These are phyloP conservation scores for Papio anubis DNA, from an alignment of 2,113 vertebrate genomes.

Conservation along the genomic window DNA sequence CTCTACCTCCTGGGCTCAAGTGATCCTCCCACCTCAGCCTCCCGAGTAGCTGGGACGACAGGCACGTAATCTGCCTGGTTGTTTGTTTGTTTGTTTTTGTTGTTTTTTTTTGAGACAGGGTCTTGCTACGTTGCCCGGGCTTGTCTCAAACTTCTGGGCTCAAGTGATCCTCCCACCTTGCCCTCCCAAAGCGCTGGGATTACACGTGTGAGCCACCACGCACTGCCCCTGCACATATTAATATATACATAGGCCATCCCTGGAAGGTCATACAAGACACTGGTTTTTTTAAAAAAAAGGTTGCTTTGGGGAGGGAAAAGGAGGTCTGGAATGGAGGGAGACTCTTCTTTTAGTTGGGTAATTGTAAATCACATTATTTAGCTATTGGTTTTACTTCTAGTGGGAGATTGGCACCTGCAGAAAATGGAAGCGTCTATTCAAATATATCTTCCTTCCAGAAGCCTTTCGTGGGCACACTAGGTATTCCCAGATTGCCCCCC, in stretches of 20 bases:
- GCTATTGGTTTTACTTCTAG: background rate
- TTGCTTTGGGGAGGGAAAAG: background rate
- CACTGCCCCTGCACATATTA: background rate
- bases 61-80: too few species aligned
- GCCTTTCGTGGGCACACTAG: fast-evolving
- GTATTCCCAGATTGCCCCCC: background rate
- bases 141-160: too few species aligned
- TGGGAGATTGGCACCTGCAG: background rate
- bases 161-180: too few species aligned
- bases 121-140: too few species aligned
- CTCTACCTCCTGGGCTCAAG: too few species aligned
- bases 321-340: background rate
- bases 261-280: background rate
- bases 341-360: background rate
- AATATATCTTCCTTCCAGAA: background rate
- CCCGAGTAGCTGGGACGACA: too few species aligned
- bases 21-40: too few species aligned
- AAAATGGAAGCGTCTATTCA: background rate
- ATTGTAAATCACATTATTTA: background rate
- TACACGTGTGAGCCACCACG: too few species aligned
- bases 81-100: too few species aligned
- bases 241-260: background rate
- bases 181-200: too few species aligned
- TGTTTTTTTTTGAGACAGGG: too few species aligned
- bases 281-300: background rate